These are phyloP conservation scores for Hirtodrosophila confusa DNA, from an alignment of 2,888 invertebrate genomes.

Conservation along the genomic window DNA sequence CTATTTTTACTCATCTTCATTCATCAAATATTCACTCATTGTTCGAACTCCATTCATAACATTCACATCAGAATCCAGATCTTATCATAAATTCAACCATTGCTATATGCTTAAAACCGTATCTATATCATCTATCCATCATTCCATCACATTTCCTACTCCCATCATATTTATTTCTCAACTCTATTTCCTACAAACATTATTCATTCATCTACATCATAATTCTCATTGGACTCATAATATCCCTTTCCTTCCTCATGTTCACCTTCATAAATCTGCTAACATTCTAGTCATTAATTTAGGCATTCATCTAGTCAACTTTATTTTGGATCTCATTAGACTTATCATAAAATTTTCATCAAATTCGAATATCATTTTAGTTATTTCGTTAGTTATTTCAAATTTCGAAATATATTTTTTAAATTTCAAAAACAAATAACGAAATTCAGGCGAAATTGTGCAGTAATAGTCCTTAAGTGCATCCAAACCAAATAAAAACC, in stretches of 20 bases:
- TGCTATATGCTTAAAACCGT: background rate
- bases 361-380: conserved; percentile 53
- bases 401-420: conserved; percentile 29
- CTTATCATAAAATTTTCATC: conserved; percentile 2
- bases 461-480: conserved; percentile 78
- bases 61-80: too few relatives aligned
- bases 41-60: too few relatives aligned
- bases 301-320: conserved; percentile 46
- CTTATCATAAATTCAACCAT: background rate
- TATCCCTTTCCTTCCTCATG: background rate
- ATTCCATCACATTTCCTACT: conserved; percentile 1
- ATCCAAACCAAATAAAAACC: conserved; percentile 25
- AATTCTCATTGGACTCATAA: background rate
- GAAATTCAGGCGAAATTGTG: conserved; percentile 82
- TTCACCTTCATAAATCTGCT: background rate
- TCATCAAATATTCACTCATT: too few relatives aligned
- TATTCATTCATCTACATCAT: background rate
- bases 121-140: conserved; percentile 1
- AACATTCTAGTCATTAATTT: conserved; percentile 61
- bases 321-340: conserved; percentile 17
- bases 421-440: conserved; percentile 44
- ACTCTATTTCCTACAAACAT: background rate
- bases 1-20: too few relatives aligned
- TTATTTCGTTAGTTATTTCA: conserved; percentile 43
- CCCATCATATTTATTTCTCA: conserved; percentile 3